Conservation (phyloP, 2,113 vertebrate species). For the Gila orcuttii region DNA sequence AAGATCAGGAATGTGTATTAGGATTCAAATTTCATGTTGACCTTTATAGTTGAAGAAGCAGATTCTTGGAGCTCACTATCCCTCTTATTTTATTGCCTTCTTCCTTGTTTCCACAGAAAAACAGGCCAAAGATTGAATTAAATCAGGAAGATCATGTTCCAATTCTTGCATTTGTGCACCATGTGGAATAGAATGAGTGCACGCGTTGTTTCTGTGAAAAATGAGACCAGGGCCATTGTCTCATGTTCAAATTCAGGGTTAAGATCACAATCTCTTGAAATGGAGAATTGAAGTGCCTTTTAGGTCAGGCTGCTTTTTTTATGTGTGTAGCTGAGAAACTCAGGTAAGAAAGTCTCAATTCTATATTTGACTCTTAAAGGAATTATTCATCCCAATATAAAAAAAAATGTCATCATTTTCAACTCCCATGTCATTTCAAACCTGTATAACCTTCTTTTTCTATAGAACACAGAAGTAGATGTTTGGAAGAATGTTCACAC, state of each 20-base stretch:
- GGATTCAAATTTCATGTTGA: neutral
- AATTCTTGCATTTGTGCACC: conserved; percentile 17
- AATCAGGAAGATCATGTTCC: neutral
- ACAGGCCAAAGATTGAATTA: neutral
- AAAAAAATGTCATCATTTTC: neutral
- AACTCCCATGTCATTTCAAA: neutral
- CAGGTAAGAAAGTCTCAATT: neutral
- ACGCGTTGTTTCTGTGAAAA: conserved; percentile 46
- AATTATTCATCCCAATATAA: neutral
- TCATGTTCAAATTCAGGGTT: conserved; percentile 53
- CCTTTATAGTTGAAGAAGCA: neutral
- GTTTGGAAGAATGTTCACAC: too few relatives aligned
- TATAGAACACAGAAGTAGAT: too few relatives aligned
- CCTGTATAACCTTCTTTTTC: too few relatives aligned
- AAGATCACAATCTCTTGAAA: conserved; percentile 52
- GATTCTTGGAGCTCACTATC: neutral
- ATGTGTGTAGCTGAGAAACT: neutral
- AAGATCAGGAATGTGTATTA: neutral
- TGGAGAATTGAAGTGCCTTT: conserved; percentile 37
- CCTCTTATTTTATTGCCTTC: neutral
- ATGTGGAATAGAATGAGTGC: conserved; percentile 10
- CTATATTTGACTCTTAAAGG: neutral
- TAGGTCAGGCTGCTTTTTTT: conserved; percentile 11
- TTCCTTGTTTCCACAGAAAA: neutral
- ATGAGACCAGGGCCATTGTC: conserved; percentile 28